Evolutionary conservation across 2,113 vertebrate genomes (phyloP).

Genomic region (Etheostoma cragini): DNA sequence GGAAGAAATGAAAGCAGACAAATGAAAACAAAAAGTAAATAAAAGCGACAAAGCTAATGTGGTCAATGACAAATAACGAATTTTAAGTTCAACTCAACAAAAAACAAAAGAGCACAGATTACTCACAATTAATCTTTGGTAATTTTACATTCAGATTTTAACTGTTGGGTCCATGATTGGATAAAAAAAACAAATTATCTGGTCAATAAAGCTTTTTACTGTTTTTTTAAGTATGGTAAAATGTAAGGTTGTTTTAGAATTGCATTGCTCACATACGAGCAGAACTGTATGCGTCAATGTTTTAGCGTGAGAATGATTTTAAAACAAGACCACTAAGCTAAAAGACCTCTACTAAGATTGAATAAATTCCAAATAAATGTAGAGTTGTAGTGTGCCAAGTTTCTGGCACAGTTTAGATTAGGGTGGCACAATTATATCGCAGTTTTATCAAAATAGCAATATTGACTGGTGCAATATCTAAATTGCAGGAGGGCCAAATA

Average conservation of each 20-base stretch:
- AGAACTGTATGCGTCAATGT: neutral
- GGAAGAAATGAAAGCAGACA: conserved; percentile 86
- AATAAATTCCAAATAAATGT: neutral
- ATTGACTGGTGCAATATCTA: too few species aligned
- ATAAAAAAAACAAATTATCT: neutral
- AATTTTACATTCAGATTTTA: neutral
- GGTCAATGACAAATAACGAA: conserved; percentile 26
- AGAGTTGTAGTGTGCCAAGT: too few species aligned
- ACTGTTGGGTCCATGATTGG: neutral
- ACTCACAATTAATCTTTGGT: neutral
- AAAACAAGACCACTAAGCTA: neutral
- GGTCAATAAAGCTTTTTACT: neutral
- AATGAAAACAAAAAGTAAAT: conserved; percentile 67
- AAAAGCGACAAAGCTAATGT: conserved; percentile 37
- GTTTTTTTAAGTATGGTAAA: neutral
- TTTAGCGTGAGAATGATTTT: neutral
- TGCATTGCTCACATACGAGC: neutral
- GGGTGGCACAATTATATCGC: too few species aligned
- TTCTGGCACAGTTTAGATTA: neutral
- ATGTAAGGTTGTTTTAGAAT: neutral
- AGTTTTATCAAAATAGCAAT: too few species aligned
- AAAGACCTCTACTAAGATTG: neutral
- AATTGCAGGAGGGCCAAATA: too few species aligned
- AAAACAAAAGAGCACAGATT: neutral
- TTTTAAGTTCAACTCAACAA: conserved; percentile 11